Percentiles rank a stretch among this genome's conserved stretches.
Conservation (phyloP, 30 jellyfish, hydroid and myxozoan genomes). For the Aurelia coerulea region DNA sequence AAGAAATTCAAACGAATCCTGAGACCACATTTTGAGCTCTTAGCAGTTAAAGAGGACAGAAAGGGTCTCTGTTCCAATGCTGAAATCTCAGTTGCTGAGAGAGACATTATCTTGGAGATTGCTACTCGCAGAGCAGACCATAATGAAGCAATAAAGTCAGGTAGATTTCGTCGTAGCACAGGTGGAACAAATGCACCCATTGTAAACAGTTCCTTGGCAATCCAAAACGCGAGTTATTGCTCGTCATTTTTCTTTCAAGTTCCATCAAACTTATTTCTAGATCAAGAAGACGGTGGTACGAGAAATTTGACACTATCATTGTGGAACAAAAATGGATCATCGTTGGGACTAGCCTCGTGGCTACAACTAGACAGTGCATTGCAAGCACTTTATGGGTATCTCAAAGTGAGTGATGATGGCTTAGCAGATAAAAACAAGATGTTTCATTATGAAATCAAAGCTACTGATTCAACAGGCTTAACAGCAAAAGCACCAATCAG, state of each 20-base stretch:
- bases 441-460: conserved; percentile 42
- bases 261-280: conserved; percentile 50
- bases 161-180: conserved; percentile 27
- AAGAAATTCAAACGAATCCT: neutral
- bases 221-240: conserved; percentile 58
- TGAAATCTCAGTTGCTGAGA: neutral
- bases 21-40: conserved; percentile 3
- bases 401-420: conserved; percentile 68
- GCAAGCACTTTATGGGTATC: conserved; percentile 80
- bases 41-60: conserved; percentile 13
- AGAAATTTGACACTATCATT: conserved; percentile 55
- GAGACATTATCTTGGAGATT: neutral
- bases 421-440: conserved; percentile 27
- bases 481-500: conserved; percentile 27
- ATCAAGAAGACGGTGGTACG: conserved; percentile 72
- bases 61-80: conserved; percentile 5
- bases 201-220: conserved; percentile 19
- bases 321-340: conserved; percentile 22
- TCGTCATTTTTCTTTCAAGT: conserved; percentile 30
- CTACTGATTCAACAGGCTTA: conserved; percentile 77
- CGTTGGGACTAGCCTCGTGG: conserved; percentile 73
- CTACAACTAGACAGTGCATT: conserved; percentile 57
- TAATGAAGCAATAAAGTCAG: neutral
- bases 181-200: conserved; percentile 20
- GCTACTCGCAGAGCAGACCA: neutral